Evolutionary conservation across 2,888 invertebrate species (phyloP), one percentile per base, ranked within the genome.

Genomic region (Plutella xylostella): DNA sequence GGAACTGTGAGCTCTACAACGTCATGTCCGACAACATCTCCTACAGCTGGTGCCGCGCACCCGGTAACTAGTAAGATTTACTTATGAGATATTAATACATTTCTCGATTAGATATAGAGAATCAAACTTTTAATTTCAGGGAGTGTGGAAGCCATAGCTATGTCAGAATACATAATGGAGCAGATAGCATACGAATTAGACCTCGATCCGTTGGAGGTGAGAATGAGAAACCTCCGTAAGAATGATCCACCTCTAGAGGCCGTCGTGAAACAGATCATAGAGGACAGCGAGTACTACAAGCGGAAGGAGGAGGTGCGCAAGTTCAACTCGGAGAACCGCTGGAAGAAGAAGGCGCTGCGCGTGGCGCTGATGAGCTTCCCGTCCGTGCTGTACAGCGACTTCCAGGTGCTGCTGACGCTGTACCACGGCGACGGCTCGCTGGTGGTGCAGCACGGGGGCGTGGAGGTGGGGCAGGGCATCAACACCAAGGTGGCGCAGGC

Each of bases 401-500:
- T 72, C 48, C 79, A 87, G 42, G 87, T 88, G 0, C 75, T 87
- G 17, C 78, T 93, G n/a, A 82, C 89, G 0, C 87, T 94, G 46
- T 92, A 88, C 58, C 89, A 89, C 18, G 85, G 86, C 2, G 92
- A 92, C 63, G 92, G 89, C 1, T 87, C 89, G 1, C 90, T 95
- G 1, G 84, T 88, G 0, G 74, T 94, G 6, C 74, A 87, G 2
- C 92, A 92, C 54, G 90, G 90, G 12, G 92, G 91, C 1, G 77
- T 90, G 21, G 92, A 92, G 78, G 87, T 90, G 60, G 95, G 95
- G 0, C 95, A 95, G 76, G 94, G 94, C 9, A 85, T 92, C 39
- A 76, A 92, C 52, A 92, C 92, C 1, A 77, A 88, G 86, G 86
- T 88, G 1, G 86, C 87, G 4, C 91, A 91, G 77, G 86, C 89